Conservation (phyloP, 30 jellyfish, hydroid and myxozoan species). For the Catostylus mosaicus region DNA sequence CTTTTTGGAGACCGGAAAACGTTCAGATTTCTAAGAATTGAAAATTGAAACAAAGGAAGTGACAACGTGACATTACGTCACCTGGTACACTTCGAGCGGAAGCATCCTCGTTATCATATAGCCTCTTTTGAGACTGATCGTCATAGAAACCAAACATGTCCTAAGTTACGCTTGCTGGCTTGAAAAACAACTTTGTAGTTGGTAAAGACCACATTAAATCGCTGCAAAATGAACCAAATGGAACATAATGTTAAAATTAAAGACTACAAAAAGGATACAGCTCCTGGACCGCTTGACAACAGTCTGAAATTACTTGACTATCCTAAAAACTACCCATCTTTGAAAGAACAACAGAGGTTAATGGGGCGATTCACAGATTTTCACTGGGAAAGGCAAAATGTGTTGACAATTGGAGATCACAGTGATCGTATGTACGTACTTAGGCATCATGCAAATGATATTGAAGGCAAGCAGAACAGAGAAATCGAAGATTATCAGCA, state of each 20-base stretch:
- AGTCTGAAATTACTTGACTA: conserved; percentile 17
- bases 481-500: conserved; percentile 39
- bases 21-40: too few species aligned
- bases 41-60: too few species aligned
- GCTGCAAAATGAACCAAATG: conserved; percentile 70
- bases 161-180: neutral
- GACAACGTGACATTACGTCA: too few species aligned
- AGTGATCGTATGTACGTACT: conserved; percentile 56
- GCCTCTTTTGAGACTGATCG: neutral
- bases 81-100: too few species aligned
- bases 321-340: conserved; percentile 16
- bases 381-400: conserved; percentile 75
- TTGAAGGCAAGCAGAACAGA: conserved; percentile 46
- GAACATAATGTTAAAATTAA: conserved; percentile 73
- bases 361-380: conserved; percentile 59
- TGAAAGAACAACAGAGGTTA: conserved; percentile 50
- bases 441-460: conserved; percentile 43
- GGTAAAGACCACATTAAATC: neutral
- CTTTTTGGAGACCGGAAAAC: too few species aligned
- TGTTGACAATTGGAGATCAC: conserved; percentile 45
- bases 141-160: conserved; percentile 21
- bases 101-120: neutral
- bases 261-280: conserved; percentile 32
- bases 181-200: neutral
- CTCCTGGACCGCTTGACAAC: conserved; percentile 36